Percentiles rank a stretch among this genome's conserved stretches.
Evolutionary conservation across 2,888 invertebrate genomes (phyloP).

Genomic region (Pterostichus niger): DNA sequence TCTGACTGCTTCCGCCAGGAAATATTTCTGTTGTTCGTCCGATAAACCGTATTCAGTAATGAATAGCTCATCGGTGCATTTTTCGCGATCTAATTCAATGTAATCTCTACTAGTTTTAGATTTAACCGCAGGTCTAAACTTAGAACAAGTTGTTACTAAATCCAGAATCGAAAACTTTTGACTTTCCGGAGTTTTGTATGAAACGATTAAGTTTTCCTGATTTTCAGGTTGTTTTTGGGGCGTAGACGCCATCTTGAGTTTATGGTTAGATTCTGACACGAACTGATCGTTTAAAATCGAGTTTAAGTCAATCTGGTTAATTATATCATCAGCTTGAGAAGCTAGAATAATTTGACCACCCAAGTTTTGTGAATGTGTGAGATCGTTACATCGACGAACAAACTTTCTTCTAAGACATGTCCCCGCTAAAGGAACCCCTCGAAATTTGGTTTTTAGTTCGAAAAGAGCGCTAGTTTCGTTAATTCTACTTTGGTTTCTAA

Average conservation of each 20-base stretch:
- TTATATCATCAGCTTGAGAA: neutral
- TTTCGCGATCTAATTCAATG: neutral
- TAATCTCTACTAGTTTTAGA: neutral
- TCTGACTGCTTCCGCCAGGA: neutral
- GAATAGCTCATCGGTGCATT: neutral
- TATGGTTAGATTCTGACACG: neutral
- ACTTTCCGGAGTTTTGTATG: slow-evolving; percentile 10
- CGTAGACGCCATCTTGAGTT: neutral
- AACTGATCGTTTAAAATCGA: too few species aligned
- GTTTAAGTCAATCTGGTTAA: neutral
- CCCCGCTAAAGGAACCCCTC: neutral
- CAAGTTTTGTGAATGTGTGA: slow-evolving; percentile 38
- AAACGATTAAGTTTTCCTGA: neutral
- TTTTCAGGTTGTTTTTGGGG: slow-evolving; percentile 14
- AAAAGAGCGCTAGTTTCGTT: slow-evolving; percentile 1
- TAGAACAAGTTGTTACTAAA: neutral
- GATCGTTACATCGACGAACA: slow-evolving; percentile 1
- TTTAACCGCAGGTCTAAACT: neutral
- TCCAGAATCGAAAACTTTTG: neutral
- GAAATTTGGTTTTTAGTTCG: slow-evolving; percentile 21
- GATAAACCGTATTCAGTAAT: neutral
- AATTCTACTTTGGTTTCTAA: slow-evolving; percentile 11
- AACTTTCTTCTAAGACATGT: slow-evolving; percentile 19
- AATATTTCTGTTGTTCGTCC: neutral
- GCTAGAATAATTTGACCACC: neutral